A percentile compares a stretch with the other conserved stretches of the same genome.
phyloP scores from a whole-genome alignment of 1,140 invertebrate genomes.

The Hormaphis cornu region DNA sequence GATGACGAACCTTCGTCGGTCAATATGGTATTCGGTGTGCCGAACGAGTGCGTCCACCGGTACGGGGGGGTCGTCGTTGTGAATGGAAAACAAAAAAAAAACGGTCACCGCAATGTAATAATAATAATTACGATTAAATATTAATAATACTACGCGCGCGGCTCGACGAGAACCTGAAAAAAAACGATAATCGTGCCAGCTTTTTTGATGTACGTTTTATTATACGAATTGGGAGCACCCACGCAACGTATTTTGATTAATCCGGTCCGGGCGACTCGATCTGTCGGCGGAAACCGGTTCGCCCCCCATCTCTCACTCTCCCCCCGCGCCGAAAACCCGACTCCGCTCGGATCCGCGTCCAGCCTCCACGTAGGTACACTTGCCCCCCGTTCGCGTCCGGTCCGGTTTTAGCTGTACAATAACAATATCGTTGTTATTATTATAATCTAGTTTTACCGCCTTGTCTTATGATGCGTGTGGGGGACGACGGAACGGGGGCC shows the following conservation, averaged over 20 bases:
- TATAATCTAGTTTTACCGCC: conserved; percentile 10
- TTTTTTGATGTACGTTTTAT: neutral
- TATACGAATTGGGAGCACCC: conserved; percentile 10
- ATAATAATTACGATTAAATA: neutral
- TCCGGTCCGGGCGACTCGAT: conserved; percentile 22
- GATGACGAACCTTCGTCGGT: neutral
- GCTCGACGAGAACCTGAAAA: too few relatives aligned
- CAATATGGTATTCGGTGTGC: neutral
- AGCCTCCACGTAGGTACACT: neutral
- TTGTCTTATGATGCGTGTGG: neutral
- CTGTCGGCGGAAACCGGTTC: conserved; percentile 16
- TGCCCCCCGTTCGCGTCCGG: neutral
- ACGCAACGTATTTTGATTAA: conserved; percentile 32
- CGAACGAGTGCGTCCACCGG: too few relatives aligned
- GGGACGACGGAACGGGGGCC: neutral
- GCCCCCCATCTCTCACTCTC: neutral
- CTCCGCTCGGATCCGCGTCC: neutral
- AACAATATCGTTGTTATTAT: neutral
- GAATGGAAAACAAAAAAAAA: too few relatives aligned
- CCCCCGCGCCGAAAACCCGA: neutral
- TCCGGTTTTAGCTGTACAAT: neutral
- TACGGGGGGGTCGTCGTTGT: neutral
- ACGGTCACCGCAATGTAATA: neutral
- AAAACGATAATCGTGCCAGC: conserved; percentile 27
- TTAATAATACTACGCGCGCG: too few relatives aligned